Base-by-base conservation (phyloP, 2,113 vertebrate species). In the Hippocampus abdominalis region DNA sequence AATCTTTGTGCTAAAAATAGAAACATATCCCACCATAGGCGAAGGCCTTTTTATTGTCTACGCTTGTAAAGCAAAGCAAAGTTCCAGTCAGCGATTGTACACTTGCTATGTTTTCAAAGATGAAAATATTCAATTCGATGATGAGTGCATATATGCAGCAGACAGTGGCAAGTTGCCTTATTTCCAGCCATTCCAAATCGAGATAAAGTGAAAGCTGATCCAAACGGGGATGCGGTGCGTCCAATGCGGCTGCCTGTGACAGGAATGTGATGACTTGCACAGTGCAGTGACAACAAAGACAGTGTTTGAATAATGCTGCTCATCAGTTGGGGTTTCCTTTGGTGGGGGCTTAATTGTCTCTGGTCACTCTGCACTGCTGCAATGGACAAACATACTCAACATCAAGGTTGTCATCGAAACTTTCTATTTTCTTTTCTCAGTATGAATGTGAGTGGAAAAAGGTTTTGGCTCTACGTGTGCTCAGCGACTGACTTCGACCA, bases 291-390 rank as follows among this genome's bases (percentile, higher is more conserved):
- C 91, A 91, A 90, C 82, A 86, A 84, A 86, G 87, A 77, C 77
- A 36, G 32, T 76, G 83, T 90, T 90, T 92, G 90, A 91, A 91
- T 89, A 90, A 92, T 91, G 88, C 85, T 81, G 86, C 89, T 91
- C 87, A 90, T 91, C 90, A 91, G 88, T 70, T 70, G 73, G 80
- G 83, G 81, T 73, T 84, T 87, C 87, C 81, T 87, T 87, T 82
- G 85, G 82, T 78, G 82, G 78, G 68, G 73, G 84, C 77, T 85
- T 88, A 36, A 36, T 36, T 36, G 85, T 91, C 82, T 81, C 86
- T 81, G 90, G 87, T 91, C 89, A 91, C 86, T 92, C 86, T 91
- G 89, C 85, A 75, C 71, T 20, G 66, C 73, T 23, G 77, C 80
- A 72, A 88, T 88, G 90, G 83, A 88, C 85, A 90, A 89, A 90